Percentiles rank a stretch among this genome's conserved stretches.
phyloP scores from a whole-genome alignment of 2,113 vertebrate species.

The Notarius lentiginosus region DNA sequence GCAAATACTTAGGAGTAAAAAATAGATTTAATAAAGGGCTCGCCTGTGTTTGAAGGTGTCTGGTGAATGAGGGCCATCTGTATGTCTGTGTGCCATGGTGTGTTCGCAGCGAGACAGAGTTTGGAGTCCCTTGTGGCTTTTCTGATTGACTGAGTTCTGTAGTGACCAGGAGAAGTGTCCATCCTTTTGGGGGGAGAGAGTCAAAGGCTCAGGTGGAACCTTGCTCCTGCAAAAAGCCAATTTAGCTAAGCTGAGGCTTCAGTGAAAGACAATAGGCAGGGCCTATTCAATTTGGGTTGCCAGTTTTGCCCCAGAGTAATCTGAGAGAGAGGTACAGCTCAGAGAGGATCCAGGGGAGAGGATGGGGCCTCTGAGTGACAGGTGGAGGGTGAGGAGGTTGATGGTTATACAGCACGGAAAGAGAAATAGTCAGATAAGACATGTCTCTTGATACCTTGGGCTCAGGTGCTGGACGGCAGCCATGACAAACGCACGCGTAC shows the following conservation, averaged over 20 bases:
- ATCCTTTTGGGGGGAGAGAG: conserved; percentile 38
- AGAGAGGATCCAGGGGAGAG: neutral
- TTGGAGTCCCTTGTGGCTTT: conserved; percentile 27
- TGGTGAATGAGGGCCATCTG: conserved; percentile 16
- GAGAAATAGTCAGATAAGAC: neutral
- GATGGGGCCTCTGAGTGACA: neutral
- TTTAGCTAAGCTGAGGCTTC: conserved; percentile 46
- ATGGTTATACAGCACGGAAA: neutral
- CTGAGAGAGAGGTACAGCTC: neutral
- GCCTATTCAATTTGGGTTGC: conserved; percentile 34
- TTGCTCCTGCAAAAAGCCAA: conserved; percentile 51
- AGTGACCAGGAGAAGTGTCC: conserved; percentile 50
- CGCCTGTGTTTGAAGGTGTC: neutral
- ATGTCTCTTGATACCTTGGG: conserved; percentile 3
- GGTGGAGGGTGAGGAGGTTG: neutral
- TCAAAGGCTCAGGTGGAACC: conserved; percentile 46
- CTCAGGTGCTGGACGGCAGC: neutral
- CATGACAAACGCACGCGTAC: neutral
- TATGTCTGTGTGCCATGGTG: conserved; percentile 16
- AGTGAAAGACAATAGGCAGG: conserved; percentile 30
- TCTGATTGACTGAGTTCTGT: conserved; percentile 52
- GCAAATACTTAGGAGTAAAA: conserved; percentile 1
- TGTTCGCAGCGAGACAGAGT: neutral
- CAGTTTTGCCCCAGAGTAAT: conserved; percentile 29
- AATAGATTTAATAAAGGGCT: conserved; percentile 12